These are phyloP conservation scores for Volucella inanis DNA, from an alignment of 2,888 invertebrate species.

Conservation along the genomic window DNA sequence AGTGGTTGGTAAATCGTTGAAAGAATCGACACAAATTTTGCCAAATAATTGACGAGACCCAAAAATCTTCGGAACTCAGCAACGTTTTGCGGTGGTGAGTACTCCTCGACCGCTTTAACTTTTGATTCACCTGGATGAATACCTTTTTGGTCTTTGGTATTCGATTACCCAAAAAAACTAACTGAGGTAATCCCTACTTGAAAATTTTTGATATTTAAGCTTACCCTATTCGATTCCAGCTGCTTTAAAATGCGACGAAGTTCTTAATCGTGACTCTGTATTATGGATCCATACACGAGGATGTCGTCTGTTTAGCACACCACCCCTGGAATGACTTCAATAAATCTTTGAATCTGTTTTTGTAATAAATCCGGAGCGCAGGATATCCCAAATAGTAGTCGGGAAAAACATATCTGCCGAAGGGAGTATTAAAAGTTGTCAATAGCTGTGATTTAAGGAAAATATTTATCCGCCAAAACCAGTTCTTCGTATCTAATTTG, in stretches of 20 bases:
- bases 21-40: no score
- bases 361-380: constrained; percentile 58
- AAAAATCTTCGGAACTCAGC: no score
- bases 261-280: constrained; percentile 1
- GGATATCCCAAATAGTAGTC: constrained; percentile 57
- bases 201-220: constrained; percentile 38
- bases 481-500: constrained; percentile 78
- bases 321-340: constrained; percentile 40
- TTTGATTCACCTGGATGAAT: constrained; percentile 42
- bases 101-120: constrained; percentile 27
- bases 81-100: constrained; percentile 1
- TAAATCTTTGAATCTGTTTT: constrained; percentile 36
- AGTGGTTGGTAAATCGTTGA: no score
- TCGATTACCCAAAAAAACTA: constrained; percentile 54
- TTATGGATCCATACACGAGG: constrained; percentile 18
- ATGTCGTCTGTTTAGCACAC: constrained; percentile 64
- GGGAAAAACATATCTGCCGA: constrained; percentile 54
- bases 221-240: constrained; percentile 32
- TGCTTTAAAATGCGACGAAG: constrained; percentile 1
- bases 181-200: no score
- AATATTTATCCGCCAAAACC: constrained; percentile 57
- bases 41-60: no score
- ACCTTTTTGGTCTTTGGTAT: constrained; percentile 33
- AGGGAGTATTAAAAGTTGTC: constrained; percentile 54
- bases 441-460: constrained; percentile 30